Conservation (phyloP, 1,140 invertebrate species). For the Tribolium madens region DNA sequence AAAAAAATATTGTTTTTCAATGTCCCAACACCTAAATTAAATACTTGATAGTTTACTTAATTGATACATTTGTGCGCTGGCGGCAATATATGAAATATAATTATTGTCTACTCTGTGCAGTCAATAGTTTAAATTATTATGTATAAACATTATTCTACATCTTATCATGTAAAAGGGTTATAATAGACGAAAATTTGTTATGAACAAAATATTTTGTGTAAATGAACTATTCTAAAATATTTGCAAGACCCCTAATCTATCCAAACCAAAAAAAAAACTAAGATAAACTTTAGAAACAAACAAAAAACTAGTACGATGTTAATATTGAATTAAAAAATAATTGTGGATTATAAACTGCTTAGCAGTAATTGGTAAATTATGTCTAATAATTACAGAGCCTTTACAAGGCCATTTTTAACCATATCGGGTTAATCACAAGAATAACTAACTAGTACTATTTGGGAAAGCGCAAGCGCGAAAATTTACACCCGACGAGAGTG, state of each 20-base stretch:
- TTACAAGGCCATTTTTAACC: constrained; percentile 60
- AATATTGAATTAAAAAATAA: constrained; percentile 51
- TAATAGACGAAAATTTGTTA: constrained; percentile 50
- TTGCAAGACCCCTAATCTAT: constrained; percentile 60
- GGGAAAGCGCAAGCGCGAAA: background rate
- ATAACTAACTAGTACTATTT: constrained; percentile 49
- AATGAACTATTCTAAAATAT: constrained; percentile 56
- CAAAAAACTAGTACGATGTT: constrained; percentile 58
- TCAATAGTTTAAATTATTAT: constrained; percentile 57
- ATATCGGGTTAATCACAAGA: constrained; percentile 62
- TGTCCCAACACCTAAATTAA: constrained; percentile 63
- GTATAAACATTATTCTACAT: constrained; percentile 56
- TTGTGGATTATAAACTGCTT: constrained; percentile 58
- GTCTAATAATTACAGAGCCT: constrained; percentile 58
- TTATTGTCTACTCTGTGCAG: constrained; percentile 63
- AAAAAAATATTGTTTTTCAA: constrained; percentile 56
- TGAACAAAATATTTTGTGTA: constrained; percentile 55
- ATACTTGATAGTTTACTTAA: constrained; percentile 54
- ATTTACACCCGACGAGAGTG: too few species aligned
- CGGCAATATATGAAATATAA: constrained; percentile 55
- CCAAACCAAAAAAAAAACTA: constrained; percentile 58
- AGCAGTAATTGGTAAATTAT: constrained; percentile 55
- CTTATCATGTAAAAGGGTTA: constrained; percentile 12
- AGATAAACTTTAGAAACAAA: constrained; percentile 58
- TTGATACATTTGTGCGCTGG: constrained; percentile 56